Evolutionary conservation across 2,888 invertebrate genomes (phyloP).

Genomic region (Hypomecis atomaria): DNA sequence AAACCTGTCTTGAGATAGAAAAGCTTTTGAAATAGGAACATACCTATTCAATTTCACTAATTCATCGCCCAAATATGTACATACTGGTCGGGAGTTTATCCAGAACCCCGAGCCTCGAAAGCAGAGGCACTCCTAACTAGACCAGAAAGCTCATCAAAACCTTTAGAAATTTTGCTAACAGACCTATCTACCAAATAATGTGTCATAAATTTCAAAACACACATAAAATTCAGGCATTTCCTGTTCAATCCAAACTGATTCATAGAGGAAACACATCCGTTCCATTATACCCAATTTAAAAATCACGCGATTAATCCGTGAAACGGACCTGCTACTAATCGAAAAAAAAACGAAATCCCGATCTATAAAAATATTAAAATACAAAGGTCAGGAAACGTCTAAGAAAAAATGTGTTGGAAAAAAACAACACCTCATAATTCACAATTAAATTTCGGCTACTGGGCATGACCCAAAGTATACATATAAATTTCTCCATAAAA

Average conservation of each 20-base stretch:
- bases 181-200: not conserved
- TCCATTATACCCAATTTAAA: slow-evolving; percentile 55
- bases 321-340: slow-evolving; percentile 66
- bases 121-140: too few relatives aligned
- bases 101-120: too few relatives aligned
- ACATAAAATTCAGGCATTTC: slow-evolving; percentile 47
- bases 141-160: too few relatives aligned
- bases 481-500: slow-evolving; percentile 83
- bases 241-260: slow-evolving; percentile 46
- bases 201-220: slow-evolving; percentile 19
- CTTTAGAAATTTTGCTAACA: too few relatives aligned
- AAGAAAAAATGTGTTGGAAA: slow-evolving; percentile 56
- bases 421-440: slow-evolving; percentile 75
- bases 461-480: slow-evolving; percentile 81
- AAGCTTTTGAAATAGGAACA: too few relatives aligned
- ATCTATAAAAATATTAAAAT: slow-evolving; percentile 60
- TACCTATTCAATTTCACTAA: too few relatives aligned
- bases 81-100: too few relatives aligned
- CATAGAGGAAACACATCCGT: slow-evolving; percentile 68
- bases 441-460: slow-evolving; percentile 83
- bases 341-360: slow-evolving; percentile 39
- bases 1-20: too few relatives aligned
- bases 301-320: slow-evolving; percentile 66
- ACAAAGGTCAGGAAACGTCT: slow-evolving; percentile 73
- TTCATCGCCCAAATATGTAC: too few relatives aligned